Conservation (phyloP, 2,888 invertebrate species). For the Campaea margaritaria region DNA sequence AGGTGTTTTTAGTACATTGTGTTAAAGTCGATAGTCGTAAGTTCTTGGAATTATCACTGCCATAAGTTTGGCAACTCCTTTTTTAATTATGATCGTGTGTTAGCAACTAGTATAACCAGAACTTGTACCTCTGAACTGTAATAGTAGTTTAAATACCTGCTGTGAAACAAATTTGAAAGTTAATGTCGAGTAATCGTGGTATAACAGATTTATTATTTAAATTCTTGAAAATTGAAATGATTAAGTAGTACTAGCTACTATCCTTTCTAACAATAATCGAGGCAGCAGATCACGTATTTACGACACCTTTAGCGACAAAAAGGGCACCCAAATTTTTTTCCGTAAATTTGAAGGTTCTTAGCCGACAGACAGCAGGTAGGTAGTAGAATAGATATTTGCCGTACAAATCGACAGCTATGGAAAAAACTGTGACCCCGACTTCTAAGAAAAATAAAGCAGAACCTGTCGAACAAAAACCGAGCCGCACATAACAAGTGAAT, state of each 20-base stretch:
- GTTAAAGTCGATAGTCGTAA: too few relatives aligned
- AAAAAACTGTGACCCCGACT: slow-evolving; percentile 53
- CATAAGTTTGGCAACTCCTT: slow-evolving; percentile 14
- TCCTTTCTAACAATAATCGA: slow-evolving; percentile 18
- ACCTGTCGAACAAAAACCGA: slow-evolving; percentile 53
- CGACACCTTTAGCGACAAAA: background rate
- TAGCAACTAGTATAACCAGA: background rate
- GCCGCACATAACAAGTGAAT: slow-evolving; percentile 54
- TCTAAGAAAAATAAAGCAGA: slow-evolving; percentile 52
- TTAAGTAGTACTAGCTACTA: background rate
- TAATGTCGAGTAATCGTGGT: slow-evolving; percentile 17
- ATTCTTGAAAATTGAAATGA: slow-evolving; percentile 17
- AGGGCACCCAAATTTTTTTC: background rate
- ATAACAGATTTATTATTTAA: slow-evolving; percentile 20
- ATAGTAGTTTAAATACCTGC: slow-evolving; percentile 22
- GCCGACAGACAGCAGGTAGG: slow-evolving; percentile 13
- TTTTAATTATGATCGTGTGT: background rate
- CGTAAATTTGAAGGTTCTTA: background rate
- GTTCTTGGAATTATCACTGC: too few relatives aligned
- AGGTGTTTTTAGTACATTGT: too few relatives aligned
- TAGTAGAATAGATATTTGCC: background rate
- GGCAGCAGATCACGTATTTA: slow-evolving; percentile 2
- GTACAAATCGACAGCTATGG: slow-evolving; percentile 38
- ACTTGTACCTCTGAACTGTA: slow-evolving; percentile 11
- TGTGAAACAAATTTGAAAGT: slow-evolving; percentile 27